Conservation (phyloP, 2,888 invertebrate genomes). For the Sericinus montela region DNA sequence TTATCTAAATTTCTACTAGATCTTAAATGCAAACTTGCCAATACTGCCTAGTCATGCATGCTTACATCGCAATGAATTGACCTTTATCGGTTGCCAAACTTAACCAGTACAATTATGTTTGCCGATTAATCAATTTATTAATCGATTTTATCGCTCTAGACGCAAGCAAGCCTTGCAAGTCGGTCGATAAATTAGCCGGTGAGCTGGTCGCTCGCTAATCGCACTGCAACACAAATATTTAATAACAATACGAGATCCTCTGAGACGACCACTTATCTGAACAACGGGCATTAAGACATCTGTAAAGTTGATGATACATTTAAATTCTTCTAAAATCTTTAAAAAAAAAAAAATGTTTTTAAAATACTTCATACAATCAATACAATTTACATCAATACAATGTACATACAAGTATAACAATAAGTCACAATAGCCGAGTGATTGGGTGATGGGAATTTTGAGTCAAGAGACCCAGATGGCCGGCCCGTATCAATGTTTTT, state of each 20-base stretch:
- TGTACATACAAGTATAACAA: no score
- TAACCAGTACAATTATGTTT: slow-evolving; percentile 23
- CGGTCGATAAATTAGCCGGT: slow-evolving; percentile 66
- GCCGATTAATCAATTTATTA: slow-evolving; percentile 35
- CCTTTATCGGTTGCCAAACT: slow-evolving; percentile 20
- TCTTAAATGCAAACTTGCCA: not conserved
- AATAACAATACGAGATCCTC: slow-evolving; percentile 75
- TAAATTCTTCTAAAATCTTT: no score
- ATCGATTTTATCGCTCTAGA: slow-evolving; percentile 28
- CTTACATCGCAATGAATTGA: slow-evolving; percentile 7
- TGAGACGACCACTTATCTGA: slow-evolving; percentile 75
- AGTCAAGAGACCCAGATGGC: no score
- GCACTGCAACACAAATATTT: slow-evolving; percentile 78
- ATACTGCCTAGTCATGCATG: slow-evolving; percentile 12
- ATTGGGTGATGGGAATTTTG: no score
- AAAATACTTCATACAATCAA: no score
- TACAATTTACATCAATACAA: no score
- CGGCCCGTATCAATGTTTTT: no score
- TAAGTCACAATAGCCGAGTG: no score
- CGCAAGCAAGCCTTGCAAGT: slow-evolving; percentile 27
- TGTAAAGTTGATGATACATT: slow-evolving; percentile 16
- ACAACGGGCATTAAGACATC: slow-evolving; percentile 38
- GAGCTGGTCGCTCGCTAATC: slow-evolving; percentile 69
- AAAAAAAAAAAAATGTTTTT: no score
- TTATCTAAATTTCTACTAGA: no score